Evolutionary conservation across 2,113 vertebrate genomes (phyloP), one percentile per base, ranked within the genome.

Genomic region (Campylomormyrus tamandua): DNA sequence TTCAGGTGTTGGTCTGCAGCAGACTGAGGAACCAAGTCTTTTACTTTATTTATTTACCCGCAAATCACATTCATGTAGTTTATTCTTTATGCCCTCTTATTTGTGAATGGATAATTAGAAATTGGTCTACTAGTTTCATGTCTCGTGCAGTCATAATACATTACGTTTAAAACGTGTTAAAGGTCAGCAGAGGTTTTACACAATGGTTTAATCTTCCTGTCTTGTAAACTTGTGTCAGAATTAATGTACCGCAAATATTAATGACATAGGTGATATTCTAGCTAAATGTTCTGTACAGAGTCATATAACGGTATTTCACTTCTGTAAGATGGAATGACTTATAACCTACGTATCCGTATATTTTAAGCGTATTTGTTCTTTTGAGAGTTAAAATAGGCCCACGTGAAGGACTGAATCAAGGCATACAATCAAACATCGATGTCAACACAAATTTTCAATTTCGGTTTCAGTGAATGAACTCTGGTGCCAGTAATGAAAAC

Each of bases 1-100:
- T 94, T 96, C 95, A 94, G 94, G 95, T 87, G 93, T 92, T 90
- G 91, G 92, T 27, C n/a, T 95, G 95, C 90, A 94, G 91, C 95
- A 95, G 94, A 94, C 93, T 83, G 94, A 90, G 93, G 94, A 95
- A 94, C 93, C 94, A 94, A 93, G 94, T 95, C 95, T 94, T 95
- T 94, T 94, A 92, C 92, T 52, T 92, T 96, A 96, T 96, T 94
- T 77, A 91, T 90, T 94, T 93, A 94, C 94, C 94, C 92, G 90
- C 77, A 96, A 95, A 86, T 86, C 90, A 94, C 95, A 95, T 93
- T 94, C 94, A 94, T 94, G 90, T 90, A 50, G 86, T 35, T 86
- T 39, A 89, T 80, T 90, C 90, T 90, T n/a, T 45, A 35, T 39
- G 48, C 48, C 46, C 83, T 58, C 74, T 80, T 39, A 80, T 48